Conservation (phyloP, 2,797 vertebrate species). For the Dallia pectoralis region DNA sequence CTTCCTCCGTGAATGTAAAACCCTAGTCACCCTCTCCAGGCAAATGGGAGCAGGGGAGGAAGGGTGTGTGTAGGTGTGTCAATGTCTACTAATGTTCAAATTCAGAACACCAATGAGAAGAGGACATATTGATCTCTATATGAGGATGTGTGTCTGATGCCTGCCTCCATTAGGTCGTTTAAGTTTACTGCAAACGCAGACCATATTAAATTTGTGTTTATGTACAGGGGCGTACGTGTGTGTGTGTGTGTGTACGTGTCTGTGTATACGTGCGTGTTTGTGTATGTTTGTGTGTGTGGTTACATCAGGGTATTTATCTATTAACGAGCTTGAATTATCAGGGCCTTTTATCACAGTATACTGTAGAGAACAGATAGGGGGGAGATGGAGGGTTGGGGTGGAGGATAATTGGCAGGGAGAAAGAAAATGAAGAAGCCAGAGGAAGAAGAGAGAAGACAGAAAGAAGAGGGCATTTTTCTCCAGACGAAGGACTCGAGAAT, state of each 20-base stretch:
- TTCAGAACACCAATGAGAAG: slow-evolving; percentile 1
- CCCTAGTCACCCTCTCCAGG: slow-evolving; percentile 11
- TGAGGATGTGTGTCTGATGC: neutral
- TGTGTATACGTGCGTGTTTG: neutral
- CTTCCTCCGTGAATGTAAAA: slow-evolving; percentile 5
- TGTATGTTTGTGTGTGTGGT: neutral
- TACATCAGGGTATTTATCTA: neutral
- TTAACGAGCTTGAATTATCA: slow-evolving; percentile 10
- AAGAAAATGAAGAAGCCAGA: slow-evolving; percentile 7
- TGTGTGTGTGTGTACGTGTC: slow-evolving; percentile 18
- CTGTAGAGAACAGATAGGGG: slow-evolving; percentile 12
- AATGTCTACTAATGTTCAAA: too few species aligned
- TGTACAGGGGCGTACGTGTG: slow-evolving; percentile 18
- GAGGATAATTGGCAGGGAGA: slow-evolving; percentile 6
- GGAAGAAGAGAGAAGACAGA: slow-evolving; percentile 23
- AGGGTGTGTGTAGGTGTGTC: neutral
- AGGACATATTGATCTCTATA: slow-evolving; percentile 6
- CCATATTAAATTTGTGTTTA: slow-evolving; percentile 15
- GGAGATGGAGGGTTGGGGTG: neutral
- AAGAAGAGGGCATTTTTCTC: slow-evolving; percentile 21
- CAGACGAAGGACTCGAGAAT: slow-evolving; percentile 22
- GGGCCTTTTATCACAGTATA: slow-evolving; percentile 15
- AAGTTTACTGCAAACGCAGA: neutral
- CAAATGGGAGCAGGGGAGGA: neutral
- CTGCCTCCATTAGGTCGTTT: neutral